These are phyloP conservation scores for Bombus vancouverensis DNA, from an alignment of 1,140 invertebrate species.

Conservation along the genomic window DNA sequence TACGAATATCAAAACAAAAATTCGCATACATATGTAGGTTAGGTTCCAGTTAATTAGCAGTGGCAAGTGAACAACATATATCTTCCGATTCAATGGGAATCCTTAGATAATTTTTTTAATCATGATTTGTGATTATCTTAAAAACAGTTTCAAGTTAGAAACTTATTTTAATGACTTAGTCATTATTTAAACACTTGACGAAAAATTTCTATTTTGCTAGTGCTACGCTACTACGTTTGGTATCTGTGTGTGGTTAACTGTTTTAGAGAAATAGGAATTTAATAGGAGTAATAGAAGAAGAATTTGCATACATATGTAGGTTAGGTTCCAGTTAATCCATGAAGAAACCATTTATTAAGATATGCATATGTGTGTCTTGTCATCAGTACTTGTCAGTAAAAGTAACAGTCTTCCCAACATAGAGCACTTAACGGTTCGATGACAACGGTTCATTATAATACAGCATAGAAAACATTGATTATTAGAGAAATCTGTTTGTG, in stretches of 20 bases:
- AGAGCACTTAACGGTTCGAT: conserved; percentile 19
- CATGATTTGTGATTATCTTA: neutral
- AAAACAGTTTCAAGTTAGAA: neutral
- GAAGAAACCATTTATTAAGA: neutral
- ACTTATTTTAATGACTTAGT: too few relatives aligned
- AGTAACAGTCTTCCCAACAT: neutral
- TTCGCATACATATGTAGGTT: neutral
- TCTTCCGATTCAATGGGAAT: neutral
- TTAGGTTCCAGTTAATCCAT: neutral
- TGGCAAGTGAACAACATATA: neutral
- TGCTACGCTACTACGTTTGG: neutral
- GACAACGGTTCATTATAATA: conserved; percentile 25
- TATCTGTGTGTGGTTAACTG: neutral
- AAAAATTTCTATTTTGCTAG: neutral
- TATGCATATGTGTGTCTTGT: neutral
- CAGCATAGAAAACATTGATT: neutral
- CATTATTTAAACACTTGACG: neutral
- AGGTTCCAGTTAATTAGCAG: neutral
- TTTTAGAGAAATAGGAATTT: neutral
- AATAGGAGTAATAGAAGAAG: neutral
- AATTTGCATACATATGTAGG: conserved; percentile 2
- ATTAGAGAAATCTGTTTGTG: conserved; percentile 16
- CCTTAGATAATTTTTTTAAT: neutral
- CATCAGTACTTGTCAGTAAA: conserved; percentile 4
- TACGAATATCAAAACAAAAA: neutral